Evolutionary conservation across 2,113 vertebrate genomes (phyloP).

Genomic region (Fregetta grallaria): DNA sequence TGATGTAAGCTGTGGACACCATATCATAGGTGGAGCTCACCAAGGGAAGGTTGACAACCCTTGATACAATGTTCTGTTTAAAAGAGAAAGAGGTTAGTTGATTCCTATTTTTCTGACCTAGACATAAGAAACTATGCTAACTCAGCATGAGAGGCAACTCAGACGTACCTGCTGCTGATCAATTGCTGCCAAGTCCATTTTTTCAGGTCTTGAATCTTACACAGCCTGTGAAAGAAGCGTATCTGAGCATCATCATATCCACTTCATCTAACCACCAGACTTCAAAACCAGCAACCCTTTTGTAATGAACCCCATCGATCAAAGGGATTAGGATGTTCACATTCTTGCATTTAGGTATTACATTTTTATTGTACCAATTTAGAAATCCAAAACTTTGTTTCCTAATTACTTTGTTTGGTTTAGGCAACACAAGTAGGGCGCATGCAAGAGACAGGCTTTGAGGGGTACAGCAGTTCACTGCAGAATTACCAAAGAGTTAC

Average conservation of each 20-base stretch:
- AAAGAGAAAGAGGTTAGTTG: background rate
- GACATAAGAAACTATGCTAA: too few relatives aligned
- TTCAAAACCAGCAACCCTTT: background rate
- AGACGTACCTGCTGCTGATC: conserved; percentile 68
- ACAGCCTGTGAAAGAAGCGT: conserved; percentile 22
- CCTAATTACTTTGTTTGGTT: background rate
- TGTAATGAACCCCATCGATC: background rate
- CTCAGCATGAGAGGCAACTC: background rate
- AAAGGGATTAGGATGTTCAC: background rate
- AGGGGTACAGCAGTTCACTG: background rate
- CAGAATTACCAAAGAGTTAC: background rate
- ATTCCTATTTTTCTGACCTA: background rate
- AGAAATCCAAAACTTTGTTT: background rate
- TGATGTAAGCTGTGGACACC: conserved; percentile 76
- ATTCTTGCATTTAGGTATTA: background rate
- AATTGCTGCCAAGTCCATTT: conserved; percentile 68
- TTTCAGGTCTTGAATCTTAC: background rate
- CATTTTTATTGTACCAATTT: background rate
- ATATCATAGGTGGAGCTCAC: conserved; percentile 82
- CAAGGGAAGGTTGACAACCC: conserved; percentile 80
- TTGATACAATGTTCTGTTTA: conserved; percentile 75
- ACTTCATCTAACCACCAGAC: background rate
- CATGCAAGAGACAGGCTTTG: background rate
- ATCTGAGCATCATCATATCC: background rate
- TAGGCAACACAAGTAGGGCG: background rate